phyloP scores from a whole-genome alignment of 2,797 vertebrate genomes.

The Sebastes nivosus region DNA sequence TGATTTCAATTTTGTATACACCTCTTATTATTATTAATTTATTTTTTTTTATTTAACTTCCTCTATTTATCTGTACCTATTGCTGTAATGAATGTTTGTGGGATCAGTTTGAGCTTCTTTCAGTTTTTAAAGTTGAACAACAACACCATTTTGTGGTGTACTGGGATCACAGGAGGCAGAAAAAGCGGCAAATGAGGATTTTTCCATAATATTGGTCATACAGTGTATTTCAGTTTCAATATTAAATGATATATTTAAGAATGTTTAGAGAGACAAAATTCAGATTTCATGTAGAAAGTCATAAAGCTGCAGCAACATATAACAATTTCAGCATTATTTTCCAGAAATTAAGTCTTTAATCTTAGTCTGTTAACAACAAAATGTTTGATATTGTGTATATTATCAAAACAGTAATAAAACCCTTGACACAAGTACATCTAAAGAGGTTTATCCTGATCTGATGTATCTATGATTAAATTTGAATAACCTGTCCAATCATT shows the following conservation, averaged over 20 bases:
- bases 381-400: background rate
- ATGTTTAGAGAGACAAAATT: background rate
- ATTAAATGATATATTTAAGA: background rate
- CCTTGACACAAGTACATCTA: too few species aligned
- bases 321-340: background rate
- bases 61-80: background rate
- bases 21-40: too few species aligned
- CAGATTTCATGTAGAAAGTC: background rate
- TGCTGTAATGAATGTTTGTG: background rate
- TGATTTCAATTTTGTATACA: too few species aligned
- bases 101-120: background rate
- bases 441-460: too few species aligned
- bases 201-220: background rate
- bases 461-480: too few species aligned
- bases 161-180: background rate
- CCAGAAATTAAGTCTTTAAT: background rate
- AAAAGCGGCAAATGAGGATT: background rate
- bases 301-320: background rate
- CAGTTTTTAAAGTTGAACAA: background rate
- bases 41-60: rapidly evolving
- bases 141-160: constrained; percentile 44
- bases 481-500: too few species aligned
- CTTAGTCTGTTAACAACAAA: background rate
- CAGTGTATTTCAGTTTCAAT: background rate
- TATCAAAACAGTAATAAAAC: background rate